Base-by-base conservation (phyloP, 2,888 invertebrate species). In the Nomada ferruginata region DNA sequence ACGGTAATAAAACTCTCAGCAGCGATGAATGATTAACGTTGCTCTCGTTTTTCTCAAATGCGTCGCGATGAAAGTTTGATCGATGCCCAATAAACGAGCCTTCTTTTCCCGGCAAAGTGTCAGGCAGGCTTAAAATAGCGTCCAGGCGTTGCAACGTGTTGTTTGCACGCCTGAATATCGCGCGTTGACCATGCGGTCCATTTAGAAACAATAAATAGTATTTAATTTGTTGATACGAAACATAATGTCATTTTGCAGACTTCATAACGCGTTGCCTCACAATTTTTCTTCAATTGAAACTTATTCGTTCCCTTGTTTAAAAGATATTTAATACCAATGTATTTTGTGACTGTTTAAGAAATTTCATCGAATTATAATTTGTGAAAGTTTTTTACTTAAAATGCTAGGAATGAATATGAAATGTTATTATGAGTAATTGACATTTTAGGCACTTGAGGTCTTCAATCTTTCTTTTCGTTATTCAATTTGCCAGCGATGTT, bases 11-110 rank as follows among this genome's bases (percentile, higher is more conserved):
- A 82, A 60, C 76, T 79, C 59, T 86, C 85, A 76, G 75, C 85
- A 47, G 10, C 20, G 44, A 15, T 18, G 55, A 61, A 69, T 47
- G 78, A 82, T 86, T 77, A 86, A 72, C 57, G 69, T 18, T 72
- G 53, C 70, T 71, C 42, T 59, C 65, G 50, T 53, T 63, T 52
- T 44, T 10, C 10, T 15, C 61, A 36, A 74, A 75, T 42, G 29
- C 50, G 60, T 66, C 66, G 57, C 72, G 87, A 81, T 77, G 87
- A 87, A 79, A 87, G 74, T 59, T 85, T 85, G 63, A 87, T 87
- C 52, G 81, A 82, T 79, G 20, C 47, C 26, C 52, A 68, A 47
- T 47, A 47, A 26, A 61, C 61, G 36, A 55, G 53, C n/a, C 47
- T 36, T 65, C 55, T 61, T 77, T 75, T 71, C 60, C 36, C 20